phyloP scores from a whole-genome alignment of 1,140 invertebrate genomes.

The Saccostrea glomerata region DNA sequence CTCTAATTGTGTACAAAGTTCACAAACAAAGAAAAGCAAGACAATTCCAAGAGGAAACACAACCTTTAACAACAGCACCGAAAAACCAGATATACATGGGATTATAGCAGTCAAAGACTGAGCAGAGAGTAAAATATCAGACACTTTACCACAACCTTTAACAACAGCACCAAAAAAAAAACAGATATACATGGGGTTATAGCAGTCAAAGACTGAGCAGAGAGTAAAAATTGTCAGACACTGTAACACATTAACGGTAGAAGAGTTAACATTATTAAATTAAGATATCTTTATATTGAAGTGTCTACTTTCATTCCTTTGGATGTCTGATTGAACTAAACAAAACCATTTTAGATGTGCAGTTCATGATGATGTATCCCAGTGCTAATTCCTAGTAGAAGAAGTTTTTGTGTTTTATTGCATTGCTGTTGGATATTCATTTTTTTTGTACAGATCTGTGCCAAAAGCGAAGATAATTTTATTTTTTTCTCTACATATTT shows the following conservation, averaged over 20 bases:
- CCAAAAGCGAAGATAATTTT: too few relatives aligned
- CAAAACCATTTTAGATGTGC: too few relatives aligned
- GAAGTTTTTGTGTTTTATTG: too few relatives aligned
- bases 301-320: too few relatives aligned
- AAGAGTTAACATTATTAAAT: not conserved
- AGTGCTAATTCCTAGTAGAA: too few relatives aligned
- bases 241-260: not conserved
- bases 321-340: too few relatives aligned
- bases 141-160: not conserved
- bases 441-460: too few relatives aligned
- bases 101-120: not conserved
- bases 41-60: conserved; percentile 15
- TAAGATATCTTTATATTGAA: too few relatives aligned
- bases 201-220: not conserved
- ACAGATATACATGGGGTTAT: not conserved
- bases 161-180: not conserved
- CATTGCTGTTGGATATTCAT: too few relatives aligned
- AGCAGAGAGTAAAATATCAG: not conserved
- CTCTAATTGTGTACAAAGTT: conserved; percentile 3
- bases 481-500: too few relatives aligned
- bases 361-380: too few relatives aligned
- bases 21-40: not conserved
- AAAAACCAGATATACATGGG: not conserved
- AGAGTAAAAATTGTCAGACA: not conserved
- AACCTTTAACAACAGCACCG: not conserved